These are phyloP conservation scores for Caenorhabditis macrosperma DNA, from an alignment of 2,888 invertebrate genomes.

Conservation along the genomic window DNA sequence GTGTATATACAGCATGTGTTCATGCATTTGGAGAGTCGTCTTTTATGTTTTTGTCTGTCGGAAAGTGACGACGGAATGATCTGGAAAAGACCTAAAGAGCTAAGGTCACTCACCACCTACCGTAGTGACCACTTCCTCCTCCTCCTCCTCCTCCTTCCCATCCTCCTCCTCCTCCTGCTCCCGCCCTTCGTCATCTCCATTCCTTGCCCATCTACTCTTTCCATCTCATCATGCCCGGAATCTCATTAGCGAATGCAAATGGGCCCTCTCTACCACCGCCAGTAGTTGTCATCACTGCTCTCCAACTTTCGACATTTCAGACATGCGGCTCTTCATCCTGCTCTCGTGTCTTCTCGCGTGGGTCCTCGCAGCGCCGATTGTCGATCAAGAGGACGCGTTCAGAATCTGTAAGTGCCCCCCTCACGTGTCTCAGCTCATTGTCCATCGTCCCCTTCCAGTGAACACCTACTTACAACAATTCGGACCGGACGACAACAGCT, in stretches of 20 bases:
- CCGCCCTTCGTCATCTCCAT: not conserved
- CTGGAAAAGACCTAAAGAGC: no score
- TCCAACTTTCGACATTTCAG: slow-evolving; percentile 23
- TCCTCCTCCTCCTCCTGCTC: no score
- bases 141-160: no score
- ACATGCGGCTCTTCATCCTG: slow-evolving; percentile 57
- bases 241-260: slow-evolving; percentile 54
- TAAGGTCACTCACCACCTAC: not conserved
- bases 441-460: slow-evolving; percentile 44
- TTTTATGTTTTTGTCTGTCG: no score
- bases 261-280: not conserved
- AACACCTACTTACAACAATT: slow-evolving; percentile 62
- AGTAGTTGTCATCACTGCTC: not conserved
- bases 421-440: not conserved
- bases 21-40: no score
- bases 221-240: slow-evolving; percentile 31
- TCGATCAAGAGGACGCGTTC: slow-evolving; percentile 57
- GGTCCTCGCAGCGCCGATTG: slow-evolving; percentile 57
- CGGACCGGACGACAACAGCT: slow-evolving; percentile 50
- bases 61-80: no score
- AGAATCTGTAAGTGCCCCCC: slow-evolving; percentile 44
- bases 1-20: no score
- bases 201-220: not conserved
- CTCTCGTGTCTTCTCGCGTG: slow-evolving; percentile 62
- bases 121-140: slow-evolving; percentile 39